phyloP scores from a whole-genome alignment of 2,113 vertebrate genomes.

The Puma concolor region DNA sequence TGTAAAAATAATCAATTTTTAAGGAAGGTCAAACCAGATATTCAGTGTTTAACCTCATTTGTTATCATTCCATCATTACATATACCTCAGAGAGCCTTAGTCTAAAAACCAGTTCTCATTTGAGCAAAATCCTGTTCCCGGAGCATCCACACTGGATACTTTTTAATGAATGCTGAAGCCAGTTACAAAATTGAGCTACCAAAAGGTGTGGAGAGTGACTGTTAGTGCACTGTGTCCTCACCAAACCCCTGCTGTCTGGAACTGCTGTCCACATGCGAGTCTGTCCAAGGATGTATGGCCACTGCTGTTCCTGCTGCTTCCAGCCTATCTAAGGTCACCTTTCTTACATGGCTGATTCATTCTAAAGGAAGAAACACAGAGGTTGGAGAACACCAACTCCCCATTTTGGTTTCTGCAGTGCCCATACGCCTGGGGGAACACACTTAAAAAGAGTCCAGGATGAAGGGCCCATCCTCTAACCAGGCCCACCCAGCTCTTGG shows the following conservation, averaged over 20 bases:
- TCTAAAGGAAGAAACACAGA: constrained; percentile 2
- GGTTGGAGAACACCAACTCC: neutral
- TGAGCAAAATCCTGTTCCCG: neutral
- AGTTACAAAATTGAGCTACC: neutral
- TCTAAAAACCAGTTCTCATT: neutral
- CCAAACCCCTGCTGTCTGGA: constrained; percentile 40
- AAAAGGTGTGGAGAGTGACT: neutral
- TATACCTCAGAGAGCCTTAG: neutral
- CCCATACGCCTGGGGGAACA: neutral
- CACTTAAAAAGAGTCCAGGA: neutral
- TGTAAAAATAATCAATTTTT: constrained; percentile 44
- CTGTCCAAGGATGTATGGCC: neutral
- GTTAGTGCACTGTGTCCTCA: neutral
- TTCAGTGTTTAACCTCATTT: neutral
- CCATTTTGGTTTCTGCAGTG: neutral
- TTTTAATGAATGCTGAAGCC: neutral
- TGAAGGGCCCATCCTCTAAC: neutral
- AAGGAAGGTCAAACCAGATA: neutral
- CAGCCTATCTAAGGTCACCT: constrained; percentile 58
- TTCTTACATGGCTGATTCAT: neutral
- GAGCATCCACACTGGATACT: neutral
- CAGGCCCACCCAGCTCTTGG: neutral
- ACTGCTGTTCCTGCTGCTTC: neutral
- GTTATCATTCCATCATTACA: neutral
- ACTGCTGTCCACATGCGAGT: constrained; percentile 4